Evolutionary conservation across 2,113 vertebrate species (phyloP).

Genomic region (Ranitomeya variabilis): DNA sequence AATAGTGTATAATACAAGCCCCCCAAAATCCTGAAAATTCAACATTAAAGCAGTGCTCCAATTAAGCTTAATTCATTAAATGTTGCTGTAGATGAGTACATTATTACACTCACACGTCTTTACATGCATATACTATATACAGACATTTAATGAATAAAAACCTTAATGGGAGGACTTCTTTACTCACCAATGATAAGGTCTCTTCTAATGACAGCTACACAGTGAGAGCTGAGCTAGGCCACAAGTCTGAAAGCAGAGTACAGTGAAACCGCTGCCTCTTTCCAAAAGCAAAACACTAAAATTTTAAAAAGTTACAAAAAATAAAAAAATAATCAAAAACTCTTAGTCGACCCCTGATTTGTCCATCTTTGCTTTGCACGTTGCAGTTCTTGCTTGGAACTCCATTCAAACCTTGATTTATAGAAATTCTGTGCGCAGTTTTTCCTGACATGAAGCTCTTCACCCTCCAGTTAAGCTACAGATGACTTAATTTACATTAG

Average conservation of each 20-base stretch:
- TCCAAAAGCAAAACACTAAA: background rate
- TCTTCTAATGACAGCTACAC: background rate
- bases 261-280: background rate
- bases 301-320: background rate
- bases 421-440: background rate
- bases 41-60: too few species aligned
- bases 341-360: background rate
- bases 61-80: too few species aligned
- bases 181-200: too few species aligned
- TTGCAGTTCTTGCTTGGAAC: background rate
- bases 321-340: background rate
- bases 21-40: too few species aligned
- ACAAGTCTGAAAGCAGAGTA: background rate
- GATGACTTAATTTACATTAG: conserved; percentile 40
- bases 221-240: background rate
- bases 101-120: too few species aligned
- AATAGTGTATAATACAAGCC: background rate
- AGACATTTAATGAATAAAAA: too few species aligned
- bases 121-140: too few species aligned
- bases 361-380: background rate
- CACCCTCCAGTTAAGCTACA: conserved; percentile 21
- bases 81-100: too few species aligned
- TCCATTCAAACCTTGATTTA: background rate
- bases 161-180: too few species aligned
- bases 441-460: background rate